phyloP scores from a whole-genome alignment of 53 echinoderm and acorn worm species.

The Astropecten irregularis region DNA sequence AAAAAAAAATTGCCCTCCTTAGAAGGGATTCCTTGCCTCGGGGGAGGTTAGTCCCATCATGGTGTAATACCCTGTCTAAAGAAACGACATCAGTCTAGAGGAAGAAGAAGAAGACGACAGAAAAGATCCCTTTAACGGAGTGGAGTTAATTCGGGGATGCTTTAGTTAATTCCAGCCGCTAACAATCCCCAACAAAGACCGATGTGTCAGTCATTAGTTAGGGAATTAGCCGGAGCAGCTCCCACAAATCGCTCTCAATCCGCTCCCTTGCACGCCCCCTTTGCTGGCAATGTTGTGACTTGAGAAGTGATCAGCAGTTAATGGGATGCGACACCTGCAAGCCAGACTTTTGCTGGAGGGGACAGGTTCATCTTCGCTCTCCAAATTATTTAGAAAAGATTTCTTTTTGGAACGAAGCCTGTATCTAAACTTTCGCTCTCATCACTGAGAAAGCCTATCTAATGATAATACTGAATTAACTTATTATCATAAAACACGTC shows the following conservation, averaged over 20 bases:
- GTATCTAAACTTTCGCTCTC: too few species aligned
- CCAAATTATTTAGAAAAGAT: background rate
- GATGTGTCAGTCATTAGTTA: constrained; percentile 47
- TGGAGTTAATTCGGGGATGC: constrained; percentile 28
- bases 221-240: constrained; percentile 6
- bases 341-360: background rate
- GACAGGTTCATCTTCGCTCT: too few species aligned
- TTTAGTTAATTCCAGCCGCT: constrained; percentile 23
- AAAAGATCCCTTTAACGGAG: background rate
- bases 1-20: background rate
- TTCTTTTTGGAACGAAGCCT: background rate
- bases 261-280: too few species aligned
- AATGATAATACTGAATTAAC: too few species aligned
- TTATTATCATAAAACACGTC: too few species aligned
- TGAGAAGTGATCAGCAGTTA: constrained; percentile 12
- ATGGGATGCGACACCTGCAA: constrained; percentile 31
- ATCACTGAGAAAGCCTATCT: too few species aligned
- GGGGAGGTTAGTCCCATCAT: background rate
- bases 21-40: background rate
- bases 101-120: background rate
- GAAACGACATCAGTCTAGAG: too few species aligned
- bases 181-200: background rate
- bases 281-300: constrained; percentile 26
- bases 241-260: too few species aligned
- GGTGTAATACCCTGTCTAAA: background rate